Evolutionary conservation across 2,797 vertebrate genomes (phyloP).

Genomic region (Zenarchopterus dispar): DNA sequence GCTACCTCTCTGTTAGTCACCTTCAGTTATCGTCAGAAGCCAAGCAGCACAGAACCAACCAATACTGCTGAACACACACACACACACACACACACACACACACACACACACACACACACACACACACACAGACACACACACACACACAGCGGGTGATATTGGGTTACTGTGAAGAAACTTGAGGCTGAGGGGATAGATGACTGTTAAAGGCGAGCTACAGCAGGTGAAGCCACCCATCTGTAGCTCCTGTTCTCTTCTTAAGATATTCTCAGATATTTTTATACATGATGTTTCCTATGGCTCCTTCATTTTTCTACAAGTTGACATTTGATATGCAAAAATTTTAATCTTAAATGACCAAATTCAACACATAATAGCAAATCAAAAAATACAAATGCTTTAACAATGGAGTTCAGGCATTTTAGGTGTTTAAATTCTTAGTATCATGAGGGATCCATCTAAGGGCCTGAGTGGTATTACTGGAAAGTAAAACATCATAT

Average conservation of each 20-base stretch:
- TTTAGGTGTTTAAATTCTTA: too few relatives aligned
- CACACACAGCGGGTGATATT: constrained; percentile 22
- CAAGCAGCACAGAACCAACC: constrained; percentile 65
- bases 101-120: constrained; percentile 1
- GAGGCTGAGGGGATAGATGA: constrained; percentile 46
- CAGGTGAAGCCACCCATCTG: constrained; percentile 20
- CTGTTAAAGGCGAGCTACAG: constrained; percentile 17
- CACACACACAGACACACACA: neutral
- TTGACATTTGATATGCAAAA: neutral
- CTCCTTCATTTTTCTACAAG: neutral
- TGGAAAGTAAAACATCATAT: too few relatives aligned
- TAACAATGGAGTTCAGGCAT: too few relatives aligned
- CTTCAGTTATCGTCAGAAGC: constrained; percentile 89
- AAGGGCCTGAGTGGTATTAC: too few relatives aligned
- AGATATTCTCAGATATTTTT: too few relatives aligned
- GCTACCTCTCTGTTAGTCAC: constrained; percentile 89
- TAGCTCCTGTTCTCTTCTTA: constrained; percentile 13
- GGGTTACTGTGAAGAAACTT: constrained; percentile 69
- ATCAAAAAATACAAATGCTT: too few relatives aligned
- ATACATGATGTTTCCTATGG: neutral
- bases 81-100: neutral
- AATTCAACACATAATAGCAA: too few relatives aligned
- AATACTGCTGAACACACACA: neutral
- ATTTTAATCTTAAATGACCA: neutral
- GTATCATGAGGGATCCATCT: too few relatives aligned